These are phyloP conservation scores for Xylocopa sonorina DNA, from an alignment of 1,140 invertebrate species.

Conservation along the genomic window DNA sequence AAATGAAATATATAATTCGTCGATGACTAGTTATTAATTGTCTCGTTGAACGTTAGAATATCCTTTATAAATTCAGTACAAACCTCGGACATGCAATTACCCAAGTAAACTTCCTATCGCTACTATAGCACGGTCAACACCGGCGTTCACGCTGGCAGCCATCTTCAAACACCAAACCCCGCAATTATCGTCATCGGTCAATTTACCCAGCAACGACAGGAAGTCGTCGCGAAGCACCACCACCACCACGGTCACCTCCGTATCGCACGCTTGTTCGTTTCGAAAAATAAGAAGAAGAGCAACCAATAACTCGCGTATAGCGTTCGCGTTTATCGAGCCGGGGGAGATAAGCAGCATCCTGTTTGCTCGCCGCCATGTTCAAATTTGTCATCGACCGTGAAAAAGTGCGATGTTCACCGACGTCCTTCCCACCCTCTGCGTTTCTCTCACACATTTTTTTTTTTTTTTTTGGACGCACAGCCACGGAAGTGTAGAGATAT, in stretches of 20 bases:
- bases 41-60: not conserved
- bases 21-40: not conserved
- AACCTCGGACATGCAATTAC: not conserved
- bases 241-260: conserved; percentile 5
- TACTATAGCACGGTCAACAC: not conserved
- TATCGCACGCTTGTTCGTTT: not conserved
- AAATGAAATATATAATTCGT: too few species aligned
- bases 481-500: not conserved
- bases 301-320: not conserved
- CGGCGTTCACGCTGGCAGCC: too few species aligned
- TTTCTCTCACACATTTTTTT: conserved; percentile 20
- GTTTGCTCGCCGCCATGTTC: conserved; percentile 41
- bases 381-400: conserved; percentile 31
- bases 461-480: not conserved
- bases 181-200: not conserved
- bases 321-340: conserved; percentile 18
- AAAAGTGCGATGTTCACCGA: conserved; percentile 4
- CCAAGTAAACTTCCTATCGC: not conserved
- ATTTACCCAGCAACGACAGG: not conserved
- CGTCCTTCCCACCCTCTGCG: conserved; percentile 12
- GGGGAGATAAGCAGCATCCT: conserved; percentile 57
- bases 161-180: not conserved
- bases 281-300: conserved; percentile 1
- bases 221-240: not conserved
- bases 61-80: not conserved